A percentile compares a stretch with the other conserved stretches of the same genome.
Evolutionary conservation across 1,140 invertebrate genomes (phyloP).

Genomic region (Diachasma alloeum): DNA sequence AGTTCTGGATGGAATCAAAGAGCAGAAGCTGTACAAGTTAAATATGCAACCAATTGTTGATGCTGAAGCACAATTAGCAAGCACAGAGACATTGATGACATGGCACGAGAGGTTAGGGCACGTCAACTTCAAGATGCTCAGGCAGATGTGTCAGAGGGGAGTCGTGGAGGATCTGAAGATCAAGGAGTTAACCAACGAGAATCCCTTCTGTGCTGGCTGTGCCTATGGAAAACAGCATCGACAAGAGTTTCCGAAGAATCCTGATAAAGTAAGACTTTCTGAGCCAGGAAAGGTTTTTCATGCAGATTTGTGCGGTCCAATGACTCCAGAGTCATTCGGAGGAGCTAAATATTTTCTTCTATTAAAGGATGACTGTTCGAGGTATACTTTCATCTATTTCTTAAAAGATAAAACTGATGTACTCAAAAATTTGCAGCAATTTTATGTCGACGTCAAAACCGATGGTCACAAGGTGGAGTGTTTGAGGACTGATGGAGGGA

Average conservation of each 20-base stretch:
- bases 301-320: neutral
- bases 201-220: too few species aligned
- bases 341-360: neutral
- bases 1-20: neutral
- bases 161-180: neutral
- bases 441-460: neutral
- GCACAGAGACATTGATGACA: neutral
- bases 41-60: neutral
- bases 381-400: neutral
- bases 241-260: constrained; percentile 35
- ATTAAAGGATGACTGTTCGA: neutral
- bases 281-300: too few species aligned
- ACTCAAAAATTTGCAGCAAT: too few species aligned
- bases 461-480: neutral
- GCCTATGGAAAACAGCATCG: constrained; percentile 44
- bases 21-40: neutral
- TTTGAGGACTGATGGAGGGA: constrained; percentile 7
- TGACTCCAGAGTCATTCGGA: neutral
- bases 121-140: neutral
- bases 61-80: neutral
- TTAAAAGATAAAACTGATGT: neutral
- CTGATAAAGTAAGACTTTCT: constrained; percentile 1
- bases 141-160: neutral
- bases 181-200: too few species aligned
- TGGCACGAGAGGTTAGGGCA: neutral